These are phyloP conservation scores for Jacana jacana DNA, from an alignment of 2,113 vertebrate species.

Conservation along the genomic window DNA sequence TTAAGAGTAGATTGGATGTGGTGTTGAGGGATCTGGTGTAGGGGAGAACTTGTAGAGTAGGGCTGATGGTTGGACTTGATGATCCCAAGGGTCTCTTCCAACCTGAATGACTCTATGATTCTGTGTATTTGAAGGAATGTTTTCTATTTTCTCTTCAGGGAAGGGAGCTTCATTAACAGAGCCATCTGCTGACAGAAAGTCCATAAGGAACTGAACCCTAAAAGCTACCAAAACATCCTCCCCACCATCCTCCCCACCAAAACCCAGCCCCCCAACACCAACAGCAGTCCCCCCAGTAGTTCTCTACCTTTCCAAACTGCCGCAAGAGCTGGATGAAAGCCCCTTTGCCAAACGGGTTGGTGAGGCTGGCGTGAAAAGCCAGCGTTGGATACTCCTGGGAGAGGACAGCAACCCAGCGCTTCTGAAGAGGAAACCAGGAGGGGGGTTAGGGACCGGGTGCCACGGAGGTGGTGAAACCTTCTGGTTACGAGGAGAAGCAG, in stretches of 20 bases:
- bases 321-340: constrained; percentile 96
- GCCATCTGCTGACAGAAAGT: neutral
- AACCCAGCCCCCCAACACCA: rapidly evolving
- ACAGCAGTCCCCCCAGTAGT: rapidly evolving
- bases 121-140: neutral
- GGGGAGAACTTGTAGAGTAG: too few species aligned
- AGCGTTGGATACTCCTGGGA: constrained; percentile 94
- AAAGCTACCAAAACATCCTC: neutral
- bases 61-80: too few species aligned
- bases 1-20: too few species aligned
- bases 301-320: constrained; percentile 95
- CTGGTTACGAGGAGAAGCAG: neutral
- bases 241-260: neutral
- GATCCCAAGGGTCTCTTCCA: too few species aligned
- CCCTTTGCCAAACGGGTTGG: constrained; percentile 97
- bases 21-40: too few species aligned
- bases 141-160: neutral
- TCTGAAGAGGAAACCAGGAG: constrained; percentile 70
- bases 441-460: neutral
- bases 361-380: constrained; percentile 97
- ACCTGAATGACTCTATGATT: too few species aligned
- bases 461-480: neutral
- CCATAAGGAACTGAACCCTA: neutral
- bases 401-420: constrained; percentile 93
- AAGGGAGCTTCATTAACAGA: neutral